Evolutionary conservation across 1,140 invertebrate genomes (phyloP).

Genomic region (Bombus terrestris): DNA sequence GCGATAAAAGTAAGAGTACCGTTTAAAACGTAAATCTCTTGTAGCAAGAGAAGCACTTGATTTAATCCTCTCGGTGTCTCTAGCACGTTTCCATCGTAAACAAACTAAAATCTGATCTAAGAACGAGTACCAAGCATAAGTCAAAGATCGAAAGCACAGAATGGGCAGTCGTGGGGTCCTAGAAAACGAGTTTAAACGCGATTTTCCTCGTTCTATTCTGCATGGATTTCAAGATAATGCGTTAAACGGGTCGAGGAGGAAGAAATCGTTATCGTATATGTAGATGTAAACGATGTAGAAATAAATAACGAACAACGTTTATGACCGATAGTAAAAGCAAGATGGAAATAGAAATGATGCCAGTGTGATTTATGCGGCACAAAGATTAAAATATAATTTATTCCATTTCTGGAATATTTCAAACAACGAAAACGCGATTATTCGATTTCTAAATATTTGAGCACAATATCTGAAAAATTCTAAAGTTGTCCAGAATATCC

Average conservation of each 20-base stretch:
- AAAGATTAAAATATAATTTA: neutral
- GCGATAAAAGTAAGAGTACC: neutral
- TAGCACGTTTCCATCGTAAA: neutral
- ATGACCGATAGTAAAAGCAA: neutral
- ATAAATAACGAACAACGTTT: neutral
- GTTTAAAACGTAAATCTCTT: neutral
- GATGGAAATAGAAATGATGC: neutral
- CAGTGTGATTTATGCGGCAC: neutral
- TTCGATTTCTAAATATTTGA: too few species aligned
- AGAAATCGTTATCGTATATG: neutral
- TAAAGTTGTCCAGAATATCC: too few species aligned
- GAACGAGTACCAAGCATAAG: neutral
- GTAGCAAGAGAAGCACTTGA: neutral
- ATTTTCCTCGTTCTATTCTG: neutral
- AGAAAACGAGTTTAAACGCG: neutral
- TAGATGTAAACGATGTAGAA: too few species aligned
- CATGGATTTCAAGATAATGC: neutral
- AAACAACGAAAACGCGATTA: neutral
- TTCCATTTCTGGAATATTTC: neutral
- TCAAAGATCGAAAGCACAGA: neutral
- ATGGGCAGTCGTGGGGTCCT: neutral
- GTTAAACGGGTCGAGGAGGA: neutral
- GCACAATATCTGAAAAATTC: neutral
- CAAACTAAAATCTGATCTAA: neutral
- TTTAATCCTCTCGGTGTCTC: neutral